Base-by-base conservation (phyloP, 2,888 invertebrate genomes). In the Cacoxenus indagator region DNA sequence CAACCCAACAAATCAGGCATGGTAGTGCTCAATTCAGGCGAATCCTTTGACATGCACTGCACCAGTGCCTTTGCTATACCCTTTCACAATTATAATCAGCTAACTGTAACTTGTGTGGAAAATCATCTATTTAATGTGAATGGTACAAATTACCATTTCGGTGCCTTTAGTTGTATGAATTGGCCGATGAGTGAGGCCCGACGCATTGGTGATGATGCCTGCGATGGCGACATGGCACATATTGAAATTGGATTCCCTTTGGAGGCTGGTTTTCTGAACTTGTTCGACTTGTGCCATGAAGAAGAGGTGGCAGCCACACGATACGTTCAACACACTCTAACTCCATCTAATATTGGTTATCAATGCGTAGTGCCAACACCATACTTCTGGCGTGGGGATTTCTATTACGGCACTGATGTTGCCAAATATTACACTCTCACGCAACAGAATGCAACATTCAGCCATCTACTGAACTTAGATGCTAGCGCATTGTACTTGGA, bases 241-340 rank as follows among this genome's bases (percentile, higher is more conserved):
- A 71, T 89, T 4, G 85, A 88, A 62, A 84, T 89, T 31, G 89
- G 90, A 1, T 89, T 89, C 61, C 70, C 79, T 11, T 75, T 81
- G 19, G 76, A 78, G 0, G 71, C 75, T 2, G 76, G 80, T 1
- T 87, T 89, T 26, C 45, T 90, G 5, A 76, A 77, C 1, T 81
- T 85, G 1, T 75, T 89, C 54, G 87, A 89, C 17, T 73, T 89
- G 0, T 90, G 90, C 65, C 87, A 87, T n/a, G 82, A 90, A 70
- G 86, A 87, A 37, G 26, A 72, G 4, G 78, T 74, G 9, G 87
- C 86, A 67, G 82, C 78, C 17, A 89, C 88, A 0, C 82, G 85
- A n/a, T 90, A 89, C 70, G 83, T 85, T 0, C 87, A 87, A 45
- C 84, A 87, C 65, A 76, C 78, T 55, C 67, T 91, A 45, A 84